Percentiles rank a stretch among this genome's conserved stretches.
Evolutionary conservation across 1,140 invertebrate species (phyloP).

Genomic region (Steinernema feltiae): DNA sequence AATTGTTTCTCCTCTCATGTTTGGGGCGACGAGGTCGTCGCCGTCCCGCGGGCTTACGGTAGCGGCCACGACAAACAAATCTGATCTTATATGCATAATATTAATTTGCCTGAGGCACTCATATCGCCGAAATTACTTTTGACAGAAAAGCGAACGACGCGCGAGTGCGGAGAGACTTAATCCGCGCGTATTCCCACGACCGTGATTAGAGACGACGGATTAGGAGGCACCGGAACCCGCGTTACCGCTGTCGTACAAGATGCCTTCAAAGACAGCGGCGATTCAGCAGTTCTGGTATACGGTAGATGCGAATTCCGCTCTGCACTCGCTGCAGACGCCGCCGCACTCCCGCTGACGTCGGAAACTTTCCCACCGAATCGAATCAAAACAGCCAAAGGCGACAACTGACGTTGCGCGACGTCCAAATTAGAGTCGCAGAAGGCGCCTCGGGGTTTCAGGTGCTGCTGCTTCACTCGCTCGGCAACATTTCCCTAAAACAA

Average conservation of each 20-base stretch:
- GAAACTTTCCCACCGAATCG: background rate
- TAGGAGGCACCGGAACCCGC: no score
- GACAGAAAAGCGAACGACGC: background rate
- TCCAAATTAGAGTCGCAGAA: background rate
- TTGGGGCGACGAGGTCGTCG: no score
- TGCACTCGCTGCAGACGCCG: background rate
- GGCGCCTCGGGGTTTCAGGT: no score
- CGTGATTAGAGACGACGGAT: no score
- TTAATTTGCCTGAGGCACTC: conserved; percentile 9
- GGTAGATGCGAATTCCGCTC: no score
- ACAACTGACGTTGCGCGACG: background rate
- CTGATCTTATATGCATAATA: conserved; percentile 1
- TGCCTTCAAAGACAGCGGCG: no score
- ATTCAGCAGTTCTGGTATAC: no score
- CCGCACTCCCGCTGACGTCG: background rate
- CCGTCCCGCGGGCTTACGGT: conserved; percentile 1
- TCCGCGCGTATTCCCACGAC: background rate
- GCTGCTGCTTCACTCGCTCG: background rate
- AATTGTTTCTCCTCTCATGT: no score
- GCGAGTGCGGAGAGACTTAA: background rate
- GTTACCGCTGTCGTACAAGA: no score
- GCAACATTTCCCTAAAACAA: background rate
- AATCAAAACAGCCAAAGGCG: background rate
- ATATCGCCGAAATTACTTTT: conserved; percentile 10
- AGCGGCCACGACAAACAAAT: conserved; percentile 10